These are phyloP conservation scores for Amiota communis DNA, from an alignment of 2,888 invertebrate genomes.

Conservation along the genomic window DNA sequence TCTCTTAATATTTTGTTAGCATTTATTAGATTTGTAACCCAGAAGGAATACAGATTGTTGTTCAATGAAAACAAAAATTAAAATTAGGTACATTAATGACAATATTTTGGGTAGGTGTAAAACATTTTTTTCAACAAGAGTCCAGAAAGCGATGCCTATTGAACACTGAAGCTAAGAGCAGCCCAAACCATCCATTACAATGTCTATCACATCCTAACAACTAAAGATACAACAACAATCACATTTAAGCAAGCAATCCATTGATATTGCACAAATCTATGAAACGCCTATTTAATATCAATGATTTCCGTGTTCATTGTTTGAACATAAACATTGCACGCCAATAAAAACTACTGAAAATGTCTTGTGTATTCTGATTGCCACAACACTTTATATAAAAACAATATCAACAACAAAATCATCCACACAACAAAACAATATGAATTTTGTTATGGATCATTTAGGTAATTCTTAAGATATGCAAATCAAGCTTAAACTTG, in stretches of 20 bases:
- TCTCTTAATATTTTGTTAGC: too few relatives aligned
- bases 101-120: too few relatives aligned
- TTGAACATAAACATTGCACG: constrained; percentile 14
- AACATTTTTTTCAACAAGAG: too few relatives aligned
- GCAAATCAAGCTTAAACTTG: constrained; percentile 47
- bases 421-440: constrained; percentile 35
- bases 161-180: too few relatives aligned
- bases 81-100: too few relatives aligned
- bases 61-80: too few relatives aligned
- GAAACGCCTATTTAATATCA: not conserved
- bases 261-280: constrained; percentile 11
- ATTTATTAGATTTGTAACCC: too few relatives aligned
- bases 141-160: too few relatives aligned
- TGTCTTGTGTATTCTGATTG: not conserved
- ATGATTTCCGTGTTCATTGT: not conserved
- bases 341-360: constrained; percentile 9
- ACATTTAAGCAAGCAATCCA: not conserved
- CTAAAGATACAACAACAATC: not conserved
- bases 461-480: constrained; percentile 60
- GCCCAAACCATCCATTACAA: too few relatives aligned
- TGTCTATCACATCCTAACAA: not conserved
- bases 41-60: too few relatives aligned
- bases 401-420: constrained; percentile 26
- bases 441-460: too few relatives aligned
- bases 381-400: constrained; percentile 31